Evolutionary conservation across 30 jellyfish, hydroid and myxozoan species (phyloP), one percentile per base, ranked within the genome.

Genomic region (Aurelia aurita): DNA sequence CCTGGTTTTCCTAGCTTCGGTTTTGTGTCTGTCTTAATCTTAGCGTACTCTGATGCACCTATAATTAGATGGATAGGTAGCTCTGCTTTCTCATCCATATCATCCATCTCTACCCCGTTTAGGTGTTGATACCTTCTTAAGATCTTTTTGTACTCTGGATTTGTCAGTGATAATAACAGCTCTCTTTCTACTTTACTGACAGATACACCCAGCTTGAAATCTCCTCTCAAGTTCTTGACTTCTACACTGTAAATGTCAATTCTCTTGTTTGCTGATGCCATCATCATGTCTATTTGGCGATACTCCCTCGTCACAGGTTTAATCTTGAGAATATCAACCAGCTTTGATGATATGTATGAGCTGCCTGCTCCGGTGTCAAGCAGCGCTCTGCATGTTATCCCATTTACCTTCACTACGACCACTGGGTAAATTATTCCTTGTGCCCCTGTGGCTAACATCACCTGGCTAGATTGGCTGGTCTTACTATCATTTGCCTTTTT

Each of bases 331-430:
- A 66, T 32, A 66, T 87, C 84, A 12, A 58, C 62, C 44, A 87
- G 60, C 69, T 18, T 77, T 43, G 92, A 49, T 31, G 96, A 87
- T n/a, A 71, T 62, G 68, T 87, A 87, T 15, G 84, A 69, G 89
- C 89, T 67, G 54, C 92, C 96, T 32, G 96, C 91, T 43, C 88
- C 91, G 10, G 87, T 66, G 45, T 77, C 88, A 6, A 77, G 70
- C 46, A 66, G 68, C 16, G 92, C 89, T 62, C 89, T 71, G 88
- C 92, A 87, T 54, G 19, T 72, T 29, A 69, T 64, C 58, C 87
- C 77, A 45, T 77, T 79, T 25, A 78, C 88, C 74, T 23, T 29
- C 62, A 69, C 84, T 13, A 79, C 76, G 20, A 79, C 87, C 57
- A 59, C 77, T 4, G 89, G 80, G 69, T 49, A 70, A 51, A 74